Percentiles rank a stretch among this genome's conserved stretches.
These are phyloP conservation scores for Daboia siamensis DNA, from an alignment of 2,113 vertebrate species.

Conservation along the genomic window DNA sequence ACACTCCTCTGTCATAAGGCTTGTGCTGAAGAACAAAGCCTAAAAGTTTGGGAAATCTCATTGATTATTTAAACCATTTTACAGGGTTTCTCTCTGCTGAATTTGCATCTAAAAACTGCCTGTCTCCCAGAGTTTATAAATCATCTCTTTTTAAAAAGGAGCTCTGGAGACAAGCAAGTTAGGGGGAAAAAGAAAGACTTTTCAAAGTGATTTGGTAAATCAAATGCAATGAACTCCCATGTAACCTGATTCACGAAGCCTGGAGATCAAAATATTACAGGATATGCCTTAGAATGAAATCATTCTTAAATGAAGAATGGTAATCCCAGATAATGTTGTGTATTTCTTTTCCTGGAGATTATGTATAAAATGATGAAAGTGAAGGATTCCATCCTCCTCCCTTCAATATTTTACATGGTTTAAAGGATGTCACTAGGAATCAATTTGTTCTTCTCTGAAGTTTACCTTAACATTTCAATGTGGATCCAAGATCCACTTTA, in stretches of 20 bases:
- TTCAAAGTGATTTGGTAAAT: slow-evolving; percentile 52
- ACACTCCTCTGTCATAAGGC: not conserved
- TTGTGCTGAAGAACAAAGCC: not conserved
- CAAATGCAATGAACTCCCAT: slow-evolving; percentile 50
- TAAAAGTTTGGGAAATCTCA: not conserved
- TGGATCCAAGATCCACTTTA: not conserved
- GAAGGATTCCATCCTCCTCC: not conserved
- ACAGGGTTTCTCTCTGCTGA: not conserved
- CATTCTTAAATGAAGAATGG: slow-evolving; percentile 40
- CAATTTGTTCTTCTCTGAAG: slow-evolving; percentile 57
- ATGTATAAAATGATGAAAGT: slow-evolving; percentile 39
- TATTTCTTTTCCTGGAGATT: slow-evolving; percentile 17
- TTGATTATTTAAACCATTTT: slow-evolving; percentile 14
- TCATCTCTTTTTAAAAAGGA: slow-evolving; percentile 23
- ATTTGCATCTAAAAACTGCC: not conserved
- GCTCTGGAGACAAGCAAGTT: slow-evolving; percentile 26
- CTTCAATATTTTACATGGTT: slow-evolving; percentile 39
- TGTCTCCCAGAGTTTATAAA: not conserved
- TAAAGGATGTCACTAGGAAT: slow-evolving; percentile 57
- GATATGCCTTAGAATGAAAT: slow-evolving; percentile 53
- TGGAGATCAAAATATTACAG: slow-evolving; percentile 57
- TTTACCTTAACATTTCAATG: slow-evolving; percentile 15
- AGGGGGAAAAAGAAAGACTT: slow-evolving; percentile 7
- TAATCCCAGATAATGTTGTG: slow-evolving; percentile 36
- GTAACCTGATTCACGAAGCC: slow-evolving; percentile 49